Evolutionary conservation across 2,113 vertebrate genomes (phyloP).

Genomic region (Gambusia affinis): DNA sequence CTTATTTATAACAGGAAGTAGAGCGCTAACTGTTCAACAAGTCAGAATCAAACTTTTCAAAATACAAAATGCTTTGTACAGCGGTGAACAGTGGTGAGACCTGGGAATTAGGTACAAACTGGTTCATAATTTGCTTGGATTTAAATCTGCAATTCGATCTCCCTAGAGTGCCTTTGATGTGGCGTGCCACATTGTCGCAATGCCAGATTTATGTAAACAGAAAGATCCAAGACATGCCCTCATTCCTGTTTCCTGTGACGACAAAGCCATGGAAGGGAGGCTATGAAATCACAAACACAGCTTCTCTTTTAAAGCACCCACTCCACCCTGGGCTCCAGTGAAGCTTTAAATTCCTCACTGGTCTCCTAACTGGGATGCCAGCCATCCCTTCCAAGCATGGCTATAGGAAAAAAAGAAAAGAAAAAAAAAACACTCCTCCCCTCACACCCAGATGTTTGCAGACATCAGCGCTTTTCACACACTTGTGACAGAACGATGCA

Average conservation of each 20-base stretch:
- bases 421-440: conserved; percentile 28
- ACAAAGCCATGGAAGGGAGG: conserved; percentile 23
- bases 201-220: conserved; percentile 36
- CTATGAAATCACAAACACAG: conserved; percentile 35
- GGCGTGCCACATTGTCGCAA: conserved; percentile 29
- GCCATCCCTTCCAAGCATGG: conserved; percentile 41
- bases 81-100: not conserved
- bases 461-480: conserved; percentile 70
- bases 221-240: conserved; percentile 36
- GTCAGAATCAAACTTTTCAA: not conserved
- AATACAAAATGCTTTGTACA: not conserved
- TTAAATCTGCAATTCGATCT: conserved; percentile 24
- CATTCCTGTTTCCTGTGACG: conserved; percentile 45
- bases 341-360: conserved; percentile 76
- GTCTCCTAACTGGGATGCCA: conserved; percentile 60
- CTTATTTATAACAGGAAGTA: not conserved
- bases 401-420: conserved; percentile 49
- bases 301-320: conserved; percentile 42
- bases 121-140: conserved; percentile 29
- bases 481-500: conserved; percentile 57
- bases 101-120: conserved; percentile 10
- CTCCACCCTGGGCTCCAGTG: conserved; percentile 50
- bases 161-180: conserved; percentile 29
- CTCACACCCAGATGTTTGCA: conserved; percentile 61
- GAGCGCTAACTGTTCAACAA: not conserved